Evolutionary conservation across 2,888 invertebrate genomes (phyloP), one percentile per base, ranked within the genome.

Genomic region (Miltochrista miniata): DNA sequence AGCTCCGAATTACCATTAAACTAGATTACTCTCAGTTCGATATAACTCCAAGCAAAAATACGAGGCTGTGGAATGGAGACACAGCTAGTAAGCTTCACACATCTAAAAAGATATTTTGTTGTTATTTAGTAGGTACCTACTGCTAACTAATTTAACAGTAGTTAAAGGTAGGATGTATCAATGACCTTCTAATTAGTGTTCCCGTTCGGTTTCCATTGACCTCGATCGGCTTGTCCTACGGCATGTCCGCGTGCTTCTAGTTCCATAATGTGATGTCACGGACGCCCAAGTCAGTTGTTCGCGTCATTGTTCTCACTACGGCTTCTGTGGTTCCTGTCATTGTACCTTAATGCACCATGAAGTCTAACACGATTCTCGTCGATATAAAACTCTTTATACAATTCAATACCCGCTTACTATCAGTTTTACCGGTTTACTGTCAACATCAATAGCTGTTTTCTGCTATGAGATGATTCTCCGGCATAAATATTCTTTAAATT

Each of bases 281-380:
- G 90, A 82, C 88, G 71, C 63, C 50, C 66, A 72, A 66, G 61
- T 68, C 64, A 73, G 71, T 76, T 64, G 70, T 68, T 67, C 61
- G 58, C 64, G 56, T 74, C 78, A 89, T 89, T 90, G 90, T 90
- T 77, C 76, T 75, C 72, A 60, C 63, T 64, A 69, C 72, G 53
- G 55, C 55, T 57, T 77, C 85, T 84, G 84, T 79, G 83, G 80
- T 92, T 92, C 92, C 92, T 88, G 86, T 81, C 83, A 92, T 92
- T 92, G 92, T 92, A 69, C 72, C 74, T 68, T 84, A 83, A 92
- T 77, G 58, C 56, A 64, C 85, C 90, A 82, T 86, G 92, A 92
- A 91, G 82, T 80, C 74, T 81, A 81, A 80, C 80, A 78, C 81
- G 78, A 79, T 81, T 81, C 72, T 72, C 68, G 72, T 62, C 77